Evolutionary conservation across 2,797 vertebrate species (phyloP).

Genomic region (Taeniopygia guttata): DNA sequence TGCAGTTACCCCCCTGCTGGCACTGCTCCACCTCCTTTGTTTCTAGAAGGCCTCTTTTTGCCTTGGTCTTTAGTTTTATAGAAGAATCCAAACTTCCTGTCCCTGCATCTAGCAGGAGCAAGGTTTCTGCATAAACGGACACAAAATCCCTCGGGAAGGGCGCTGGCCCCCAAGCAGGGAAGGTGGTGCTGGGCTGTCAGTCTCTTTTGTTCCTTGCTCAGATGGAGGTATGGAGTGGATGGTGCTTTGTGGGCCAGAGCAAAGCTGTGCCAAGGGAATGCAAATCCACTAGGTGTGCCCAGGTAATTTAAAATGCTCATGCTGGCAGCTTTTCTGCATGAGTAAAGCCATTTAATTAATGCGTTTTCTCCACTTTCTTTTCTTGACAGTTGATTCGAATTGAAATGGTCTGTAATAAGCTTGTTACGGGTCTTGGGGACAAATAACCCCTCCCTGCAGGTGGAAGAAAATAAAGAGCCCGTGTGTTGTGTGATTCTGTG

Average conservation of each 20-base stretch:
- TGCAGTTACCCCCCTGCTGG: constrained; percentile 77
- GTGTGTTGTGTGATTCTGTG: neutral
- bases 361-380: constrained; percentile 69
- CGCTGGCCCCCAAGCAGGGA: constrained; percentile 82
- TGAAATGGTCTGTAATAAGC: constrained; percentile 70
- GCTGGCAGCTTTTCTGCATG: constrained; percentile 92
- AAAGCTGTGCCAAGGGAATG: constrained; percentile 92
- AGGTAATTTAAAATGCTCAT: constrained; percentile 91
- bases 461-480: constrained; percentile 45
- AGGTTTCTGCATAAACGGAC: constrained; percentile 76
- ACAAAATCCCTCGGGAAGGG: constrained; percentile 69
- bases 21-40: constrained; percentile 73
- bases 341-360: constrained; percentile 90
- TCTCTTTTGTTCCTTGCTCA: constrained; percentile 80
- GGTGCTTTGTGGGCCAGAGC: constrained; percentile 84
- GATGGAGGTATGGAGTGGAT: constrained; percentile 89
- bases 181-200: constrained; percentile 81
- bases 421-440: constrained; percentile 66
- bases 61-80: constrained; percentile 71
- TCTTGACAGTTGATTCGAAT: constrained; percentile 74
- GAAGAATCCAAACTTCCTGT: constrained; percentile 78
- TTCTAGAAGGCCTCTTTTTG: constrained; percentile 71
- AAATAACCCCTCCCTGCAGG: constrained; percentile 64
- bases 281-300: constrained; percentile 91
- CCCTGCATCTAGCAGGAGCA: constrained; percentile 63